Base-by-base conservation (phyloP, 92 coral and sea anemone genomes). In the Phenganax marumi region DNA sequence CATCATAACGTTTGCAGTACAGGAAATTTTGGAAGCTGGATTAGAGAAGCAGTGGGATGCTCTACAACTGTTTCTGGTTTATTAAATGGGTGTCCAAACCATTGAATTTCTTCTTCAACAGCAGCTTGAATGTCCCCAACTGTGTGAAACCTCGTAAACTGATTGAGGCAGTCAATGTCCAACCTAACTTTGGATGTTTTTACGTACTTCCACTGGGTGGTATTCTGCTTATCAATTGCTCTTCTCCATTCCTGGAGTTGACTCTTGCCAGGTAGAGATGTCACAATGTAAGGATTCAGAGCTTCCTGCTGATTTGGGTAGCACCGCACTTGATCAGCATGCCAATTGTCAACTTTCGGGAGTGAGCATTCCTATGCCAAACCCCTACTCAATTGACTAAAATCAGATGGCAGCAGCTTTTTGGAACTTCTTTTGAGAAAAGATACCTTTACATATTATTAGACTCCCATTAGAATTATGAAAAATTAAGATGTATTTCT, bases 1-100 rank as follows among this genome's bases (percentile, higher is more conserved):
- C 48, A 48, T 61, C 85, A 81, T 52, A 51, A 2, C 50, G 79
- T 50, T 24, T 16, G 58, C 9, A 52, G 76, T 66, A 81, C 39
- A 81, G 17, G 10, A 81, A 7, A 52, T 22, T 18, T 57, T 70
- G 79, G 39, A 66, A 70, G 10, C 14, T 25, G 13, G 21, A 81
- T 3, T 3, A 69, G 7, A 25, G 73, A 74, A 26, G 61, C 50
- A 3, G 68, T 10, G 25, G 85, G 85, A 54, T 81, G 55, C n/a
- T 0, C 23, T 11, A 16, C 65, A 3, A 81, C 55, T 24, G 50
- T 72, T 74, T 81, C 21, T 65, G 43, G 43, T 33, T 33, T 33
- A 33, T 33, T 33, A 33, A 33, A 33, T 33, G 43, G 43, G 1
- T 4, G 43, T 33, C 2, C 43, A 33, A 33, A 33, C 43, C 43